Percentiles rank a stretch among this genome's conserved stretches.
These are phyloP conservation scores for Orgyia antiqua DNA, from an alignment of 2,888 invertebrate genomes.

Conservation along the genomic window DNA sequence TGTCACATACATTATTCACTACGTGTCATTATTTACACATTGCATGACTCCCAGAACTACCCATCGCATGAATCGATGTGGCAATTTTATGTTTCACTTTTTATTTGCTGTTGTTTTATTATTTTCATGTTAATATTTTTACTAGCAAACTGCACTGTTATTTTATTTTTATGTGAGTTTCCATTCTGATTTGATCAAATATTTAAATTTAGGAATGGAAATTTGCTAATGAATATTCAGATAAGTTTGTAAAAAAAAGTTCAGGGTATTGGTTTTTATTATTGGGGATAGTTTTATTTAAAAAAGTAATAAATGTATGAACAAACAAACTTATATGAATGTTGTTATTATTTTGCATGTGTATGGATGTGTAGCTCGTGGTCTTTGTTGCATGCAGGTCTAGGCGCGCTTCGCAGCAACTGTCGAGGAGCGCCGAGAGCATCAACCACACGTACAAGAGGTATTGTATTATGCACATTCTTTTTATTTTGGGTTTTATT, in stretches of 20 bases:
- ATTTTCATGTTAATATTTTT: slow-evolving; percentile 33
- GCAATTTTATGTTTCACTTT: too few relatives aligned
- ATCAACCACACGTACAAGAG: slow-evolving; percentile 79
- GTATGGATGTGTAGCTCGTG: slow-evolving; percentile 67
- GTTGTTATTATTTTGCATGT: slow-evolving; percentile 57
- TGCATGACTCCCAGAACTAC: slow-evolving; percentile 36
- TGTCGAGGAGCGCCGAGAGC: slow-evolving; percentile 82
- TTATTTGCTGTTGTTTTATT: too few relatives aligned
- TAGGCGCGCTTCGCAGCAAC: slow-evolving; percentile 92
- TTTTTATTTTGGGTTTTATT: slow-evolving; percentile 2
- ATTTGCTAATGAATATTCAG: slow-evolving; percentile 17
- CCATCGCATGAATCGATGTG: slow-evolving; percentile 49
- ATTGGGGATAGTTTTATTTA: neutral
- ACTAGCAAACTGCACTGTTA: slow-evolving; percentile 30
- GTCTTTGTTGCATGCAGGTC: slow-evolving; percentile 84
- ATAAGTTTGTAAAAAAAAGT: slow-evolving; percentile 16
- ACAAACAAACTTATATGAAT: slow-evolving; percentile 36
- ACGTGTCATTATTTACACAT: slow-evolving; percentile 40
- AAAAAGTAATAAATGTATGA: too few relatives aligned
- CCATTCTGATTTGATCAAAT: slow-evolving; percentile 26
- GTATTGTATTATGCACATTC: slow-evolving; percentile 51
- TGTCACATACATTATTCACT: slow-evolving; percentile 26
- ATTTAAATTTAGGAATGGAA: neutral
- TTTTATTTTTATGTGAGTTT: slow-evolving; percentile 26
- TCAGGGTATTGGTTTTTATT: neutral